Percentiles rank a stretch among this genome's conserved stretches.
phyloP scores from a whole-genome alignment of 2,113 vertebrate species.

The Pseudorasbora parva region DNA sequence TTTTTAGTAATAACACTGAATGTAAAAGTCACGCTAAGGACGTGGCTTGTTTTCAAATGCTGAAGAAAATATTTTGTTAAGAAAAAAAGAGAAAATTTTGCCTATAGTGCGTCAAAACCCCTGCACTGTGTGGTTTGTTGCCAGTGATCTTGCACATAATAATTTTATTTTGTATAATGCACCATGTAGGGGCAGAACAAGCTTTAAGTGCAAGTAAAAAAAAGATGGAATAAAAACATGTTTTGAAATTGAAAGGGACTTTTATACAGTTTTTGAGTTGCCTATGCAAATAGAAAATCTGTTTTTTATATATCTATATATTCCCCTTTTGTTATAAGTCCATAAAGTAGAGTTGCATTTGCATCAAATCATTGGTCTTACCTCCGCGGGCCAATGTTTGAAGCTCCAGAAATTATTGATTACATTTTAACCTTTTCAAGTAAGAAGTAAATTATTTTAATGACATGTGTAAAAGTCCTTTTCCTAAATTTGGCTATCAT shows the following conservation, averaged over 20 bases:
- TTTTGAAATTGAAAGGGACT: constrained; percentile 63
- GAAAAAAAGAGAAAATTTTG: constrained; percentile 67
- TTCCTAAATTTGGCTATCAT: constrained; percentile 58
- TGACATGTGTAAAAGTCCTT: constrained; percentile 68
- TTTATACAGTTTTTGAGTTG: constrained; percentile 49
- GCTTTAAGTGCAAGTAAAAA: constrained; percentile 63
- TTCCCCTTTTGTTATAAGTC: constrained; percentile 30
- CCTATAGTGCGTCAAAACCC: constrained; percentile 70
- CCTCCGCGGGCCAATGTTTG: constrained; percentile 69
- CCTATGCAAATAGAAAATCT: constrained; percentile 46
- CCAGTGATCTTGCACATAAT: constrained; percentile 79
- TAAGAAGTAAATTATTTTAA: constrained; percentile 25
- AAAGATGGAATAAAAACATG: constrained; percentile 47
- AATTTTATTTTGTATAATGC: constrained; percentile 75
- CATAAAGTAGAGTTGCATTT: constrained; percentile 25
- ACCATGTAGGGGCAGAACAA: constrained; percentile 78
- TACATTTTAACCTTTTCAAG: constrained; percentile 24
- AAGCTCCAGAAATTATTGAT: background rate
- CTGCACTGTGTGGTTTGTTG: constrained; percentile 78
- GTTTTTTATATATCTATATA: background rate
- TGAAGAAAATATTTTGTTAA: constrained; percentile 84
- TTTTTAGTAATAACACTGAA: constrained; percentile 98
- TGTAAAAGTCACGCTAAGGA: constrained; percentile 83
- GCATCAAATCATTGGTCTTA: constrained; percentile 60
- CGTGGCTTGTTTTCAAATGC: constrained; percentile 82